A percentile compares a stretch with the other conserved stretches of the same genome.
phyloP scores from a whole-genome alignment of 2,797 vertebrate species.

The Odontamblyopus lacepedii region DNA sequence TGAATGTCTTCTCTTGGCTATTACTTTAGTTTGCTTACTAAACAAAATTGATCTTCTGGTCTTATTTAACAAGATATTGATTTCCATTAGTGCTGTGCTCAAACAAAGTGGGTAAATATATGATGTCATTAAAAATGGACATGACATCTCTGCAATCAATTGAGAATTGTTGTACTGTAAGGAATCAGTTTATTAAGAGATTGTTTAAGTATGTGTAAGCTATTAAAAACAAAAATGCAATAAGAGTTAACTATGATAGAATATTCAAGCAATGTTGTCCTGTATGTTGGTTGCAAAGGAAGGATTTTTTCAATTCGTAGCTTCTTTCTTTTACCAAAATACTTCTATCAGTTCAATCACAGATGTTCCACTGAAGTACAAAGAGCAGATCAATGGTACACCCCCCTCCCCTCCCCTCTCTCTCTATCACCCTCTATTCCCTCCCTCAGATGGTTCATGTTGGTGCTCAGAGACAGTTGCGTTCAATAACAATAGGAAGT shows the following conservation, averaged over 20 bases:
- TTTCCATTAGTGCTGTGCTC: not conserved
- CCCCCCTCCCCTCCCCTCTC: not conserved
- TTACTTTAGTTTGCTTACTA: not conserved
- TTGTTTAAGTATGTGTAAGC: not conserved
- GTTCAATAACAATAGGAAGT: too few relatives aligned
- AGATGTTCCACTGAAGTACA: constrained; percentile 41
- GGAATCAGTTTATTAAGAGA: not conserved
- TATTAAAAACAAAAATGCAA: too few relatives aligned
- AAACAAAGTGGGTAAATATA: not conserved
- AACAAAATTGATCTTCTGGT: not conserved
- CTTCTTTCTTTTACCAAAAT: constrained; percentile 1
- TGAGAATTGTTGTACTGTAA: too few relatives aligned
- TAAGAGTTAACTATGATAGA: too few relatives aligned
- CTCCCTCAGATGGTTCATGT: not conserved
- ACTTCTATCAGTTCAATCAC: constrained; percentile 34
- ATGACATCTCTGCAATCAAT: not conserved
- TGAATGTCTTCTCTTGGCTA: not conserved
- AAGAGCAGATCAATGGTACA: constrained; percentile 39
- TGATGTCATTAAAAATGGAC: not conserved
- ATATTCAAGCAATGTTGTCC: too few relatives aligned
- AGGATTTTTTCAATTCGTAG: too few relatives aligned
- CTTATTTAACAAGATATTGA: not conserved
- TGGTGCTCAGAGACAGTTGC: too few relatives aligned
- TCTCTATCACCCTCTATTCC: not conserved
- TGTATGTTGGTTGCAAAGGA: not conserved